A percentile compares a stretch with the other conserved stretches of the same genome.
phyloP scores from a whole-genome alignment of 1,140 invertebrate species.

The Drosophila teissieri region DNA sequence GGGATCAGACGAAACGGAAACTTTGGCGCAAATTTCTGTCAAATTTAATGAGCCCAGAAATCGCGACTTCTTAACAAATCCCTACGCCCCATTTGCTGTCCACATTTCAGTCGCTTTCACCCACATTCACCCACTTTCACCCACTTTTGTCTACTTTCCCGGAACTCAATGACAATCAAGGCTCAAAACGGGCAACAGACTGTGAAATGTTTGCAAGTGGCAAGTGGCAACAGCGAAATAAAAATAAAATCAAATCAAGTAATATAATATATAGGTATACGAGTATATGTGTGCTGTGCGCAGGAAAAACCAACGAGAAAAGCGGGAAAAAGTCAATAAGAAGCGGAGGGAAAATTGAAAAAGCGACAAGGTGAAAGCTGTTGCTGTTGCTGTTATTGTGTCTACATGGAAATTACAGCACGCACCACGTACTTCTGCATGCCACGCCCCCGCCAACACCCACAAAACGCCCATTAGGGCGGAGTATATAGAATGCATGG shows the following conservation, averaged over 20 bases:
- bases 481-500: conserved; percentile 73
- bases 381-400: conserved; percentile 38
- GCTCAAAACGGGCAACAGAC: conserved; percentile 65
- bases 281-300: neutral
- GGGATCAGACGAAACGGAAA: conserved; percentile 44
- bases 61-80: conserved; percentile 28
- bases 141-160: neutral
- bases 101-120: neutral
- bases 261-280: conserved; percentile 40
- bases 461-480: neutral
- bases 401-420: conserved; percentile 77
- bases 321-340: conserved; percentile 39
- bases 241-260: conserved; percentile 51
- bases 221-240: conserved; percentile 46
- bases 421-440: conserved; percentile 36
- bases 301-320: too few relatives aligned
- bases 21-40: conserved; percentile 67
- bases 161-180: conserved; percentile 27
- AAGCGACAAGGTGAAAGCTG: conserved; percentile 73
- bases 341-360: conserved; percentile 67
- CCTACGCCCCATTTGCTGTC: neutral
- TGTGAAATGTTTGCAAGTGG: conserved; percentile 68
- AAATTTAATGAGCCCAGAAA: conserved; percentile 79
- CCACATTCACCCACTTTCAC: neutral
- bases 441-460: conserved; percentile 13